phyloP scores from a whole-genome alignment of 2,797 vertebrate species.

The Gastrophryne carolinensis region DNA sequence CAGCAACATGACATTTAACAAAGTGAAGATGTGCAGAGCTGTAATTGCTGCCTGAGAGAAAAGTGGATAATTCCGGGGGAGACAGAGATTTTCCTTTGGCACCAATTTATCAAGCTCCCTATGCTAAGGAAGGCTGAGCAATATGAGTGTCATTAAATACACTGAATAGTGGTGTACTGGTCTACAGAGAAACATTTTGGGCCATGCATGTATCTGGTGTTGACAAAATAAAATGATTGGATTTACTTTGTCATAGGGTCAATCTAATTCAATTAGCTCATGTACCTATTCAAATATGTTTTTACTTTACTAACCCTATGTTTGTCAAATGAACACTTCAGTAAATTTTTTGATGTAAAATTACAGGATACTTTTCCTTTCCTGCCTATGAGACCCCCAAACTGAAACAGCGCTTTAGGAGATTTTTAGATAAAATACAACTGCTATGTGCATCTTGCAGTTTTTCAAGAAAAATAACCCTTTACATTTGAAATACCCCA shows the following conservation, averaged over 20 bases:
- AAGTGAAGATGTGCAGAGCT: slow-evolving; percentile 23
- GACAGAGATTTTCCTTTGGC: slow-evolving; percentile 15
- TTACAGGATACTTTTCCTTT: too few species aligned
- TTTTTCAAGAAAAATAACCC: too few species aligned
- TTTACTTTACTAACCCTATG: too few species aligned
- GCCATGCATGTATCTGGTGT: too few species aligned
- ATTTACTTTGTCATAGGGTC: neutral
- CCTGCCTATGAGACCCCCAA: too few species aligned
- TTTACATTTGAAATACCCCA: too few species aligned
- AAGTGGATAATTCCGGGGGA: slow-evolving; percentile 17
- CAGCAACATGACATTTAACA: slow-evolving; percentile 40
- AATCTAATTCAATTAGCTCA: neutral
- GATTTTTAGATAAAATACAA: too few species aligned
- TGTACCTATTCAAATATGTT: neutral
- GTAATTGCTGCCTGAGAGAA: slow-evolving; percentile 29
- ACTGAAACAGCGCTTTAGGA: too few species aligned
- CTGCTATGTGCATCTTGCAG: too few species aligned
- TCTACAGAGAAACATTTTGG: neutral
- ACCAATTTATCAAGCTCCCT: slow-evolving; percentile 39
- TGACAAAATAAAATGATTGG: neutral
- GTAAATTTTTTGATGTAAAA: too few species aligned
- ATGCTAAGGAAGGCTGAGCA: slow-evolving; percentile 6
- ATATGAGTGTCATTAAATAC: slow-evolving; percentile 19
- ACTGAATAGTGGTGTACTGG: neutral
- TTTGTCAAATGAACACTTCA: too few species aligned